A percentile compares a stretch with the other conserved stretches of the same genome.
phyloP scores from a whole-genome alignment of 1,140 invertebrate genomes.

The Coenobita brevimanus region DNA sequence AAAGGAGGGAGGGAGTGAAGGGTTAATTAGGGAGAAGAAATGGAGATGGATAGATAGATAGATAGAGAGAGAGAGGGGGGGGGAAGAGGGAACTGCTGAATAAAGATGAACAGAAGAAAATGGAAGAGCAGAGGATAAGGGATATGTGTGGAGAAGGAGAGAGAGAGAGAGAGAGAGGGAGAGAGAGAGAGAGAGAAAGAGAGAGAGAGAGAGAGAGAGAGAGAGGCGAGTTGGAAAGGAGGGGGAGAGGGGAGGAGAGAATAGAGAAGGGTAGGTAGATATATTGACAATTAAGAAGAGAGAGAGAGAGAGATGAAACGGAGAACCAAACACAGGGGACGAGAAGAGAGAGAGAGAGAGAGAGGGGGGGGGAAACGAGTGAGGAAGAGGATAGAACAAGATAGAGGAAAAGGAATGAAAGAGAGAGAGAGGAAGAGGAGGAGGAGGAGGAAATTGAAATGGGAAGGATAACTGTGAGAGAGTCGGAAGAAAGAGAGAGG shows the following conservation, averaged over 20 bases:
- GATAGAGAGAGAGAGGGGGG: neutral
- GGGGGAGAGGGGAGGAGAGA: neutral
- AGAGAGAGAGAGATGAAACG: too few species aligned
- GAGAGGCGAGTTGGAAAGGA: neutral
- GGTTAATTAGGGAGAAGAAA: neutral
- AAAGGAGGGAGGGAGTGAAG: neutral
- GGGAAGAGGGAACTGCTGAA: conserved; percentile 9
- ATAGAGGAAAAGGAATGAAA: too few species aligned
- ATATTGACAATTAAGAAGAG: too few species aligned
- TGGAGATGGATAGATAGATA: neutral
- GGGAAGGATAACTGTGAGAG: neutral
- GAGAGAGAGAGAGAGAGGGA: conserved; percentile 25
- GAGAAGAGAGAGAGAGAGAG: too few species aligned
- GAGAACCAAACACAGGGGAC: too few species aligned
- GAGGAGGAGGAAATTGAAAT: too few species aligned
- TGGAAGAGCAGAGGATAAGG: neutral
- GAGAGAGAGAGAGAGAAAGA: conserved; percentile 25
- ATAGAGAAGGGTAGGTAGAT: too few species aligned
- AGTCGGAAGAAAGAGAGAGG: too few species aligned
- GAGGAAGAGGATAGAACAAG: too few species aligned
- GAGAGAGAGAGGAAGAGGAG: too few species aligned
- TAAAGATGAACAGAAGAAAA: neutral
- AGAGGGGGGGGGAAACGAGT: too few species aligned
- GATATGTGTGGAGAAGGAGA: conserved; percentile 8
- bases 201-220: conserved; percentile 11